These are phyloP conservation scores for Anoplius nigerrimus DNA, from an alignment of 2,888 invertebrate species.

Conservation along the genomic window DNA sequence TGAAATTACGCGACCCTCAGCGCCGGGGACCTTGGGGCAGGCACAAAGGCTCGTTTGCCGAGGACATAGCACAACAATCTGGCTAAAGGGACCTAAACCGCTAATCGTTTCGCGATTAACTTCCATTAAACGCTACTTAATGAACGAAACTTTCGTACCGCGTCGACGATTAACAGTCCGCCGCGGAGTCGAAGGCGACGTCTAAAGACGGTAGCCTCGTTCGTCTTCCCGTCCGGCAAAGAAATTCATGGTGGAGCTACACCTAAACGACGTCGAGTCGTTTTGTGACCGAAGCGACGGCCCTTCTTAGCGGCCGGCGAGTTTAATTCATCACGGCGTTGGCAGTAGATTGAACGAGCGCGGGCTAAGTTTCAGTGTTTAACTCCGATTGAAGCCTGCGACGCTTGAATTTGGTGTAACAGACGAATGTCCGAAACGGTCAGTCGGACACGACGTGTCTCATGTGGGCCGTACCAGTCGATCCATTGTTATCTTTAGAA, in stretches of 20 bases:
- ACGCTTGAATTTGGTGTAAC: too few relatives aligned
- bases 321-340: too few relatives aligned
- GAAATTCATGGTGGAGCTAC: neutral
- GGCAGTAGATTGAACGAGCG: neutral
- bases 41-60: slow-evolving; percentile 67
- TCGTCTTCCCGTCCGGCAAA: neutral
- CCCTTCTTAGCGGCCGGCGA: neutral
- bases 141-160: slow-evolving; percentile 58
- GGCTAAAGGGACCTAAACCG: slow-evolving; percentile 70
- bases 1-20: slow-evolving; percentile 74
- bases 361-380: too few relatives aligned
- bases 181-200: neutral
- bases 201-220: neutral
- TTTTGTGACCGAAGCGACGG: neutral
- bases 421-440: too few relatives aligned
- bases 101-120: slow-evolving; percentile 73
- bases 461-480: too few relatives aligned
- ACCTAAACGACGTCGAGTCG: neutral
- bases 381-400: too few relatives aligned
- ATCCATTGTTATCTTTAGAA: too few relatives aligned
- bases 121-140: slow-evolving; percentile 72
- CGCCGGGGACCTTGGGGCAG: slow-evolving; percentile 54
- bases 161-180: slow-evolving; percentile 16
- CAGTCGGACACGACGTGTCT: too few relatives aligned
- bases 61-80: slow-evolving; percentile 69